A percentile compares a stretch with the other conserved stretches of the same genome.
Evolutionary conservation across 2,888 invertebrate genomes (phyloP).

Genomic region (Clivina fossor): DNA sequence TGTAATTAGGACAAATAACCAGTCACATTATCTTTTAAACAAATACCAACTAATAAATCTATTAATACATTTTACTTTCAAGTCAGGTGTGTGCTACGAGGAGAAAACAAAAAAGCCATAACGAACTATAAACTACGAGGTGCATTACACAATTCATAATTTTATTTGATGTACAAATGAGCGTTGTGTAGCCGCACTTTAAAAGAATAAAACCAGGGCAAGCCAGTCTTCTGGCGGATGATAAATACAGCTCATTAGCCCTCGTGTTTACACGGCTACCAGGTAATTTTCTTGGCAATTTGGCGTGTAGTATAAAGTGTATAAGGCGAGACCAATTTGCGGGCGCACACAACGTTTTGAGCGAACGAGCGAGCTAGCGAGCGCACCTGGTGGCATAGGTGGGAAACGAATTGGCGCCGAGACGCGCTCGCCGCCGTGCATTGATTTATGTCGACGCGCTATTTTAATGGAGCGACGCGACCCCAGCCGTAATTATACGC

Average conservation of each 20-base stretch:
- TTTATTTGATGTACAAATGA: not conserved
- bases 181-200: no score
- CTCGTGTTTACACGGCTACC: constrained; percentile 48
- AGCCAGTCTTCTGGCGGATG: no score
- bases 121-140: no score
- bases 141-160: no score
- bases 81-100: no score
- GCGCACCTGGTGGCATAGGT: constrained; percentile 15
- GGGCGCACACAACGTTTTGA: constrained; percentile 38
- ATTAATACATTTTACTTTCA: no score
- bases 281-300: constrained; percentile 53
- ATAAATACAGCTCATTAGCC: constrained; percentile 50
- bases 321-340: constrained; percentile 44
- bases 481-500: constrained; percentile 48
- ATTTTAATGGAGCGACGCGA: constrained; percentile 46
- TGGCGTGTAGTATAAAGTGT: constrained; percentile 44
- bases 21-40: no score
- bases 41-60: no score
- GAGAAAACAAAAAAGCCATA: no score
- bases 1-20: no score
- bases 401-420: constrained; percentile 26
- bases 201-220: no score
- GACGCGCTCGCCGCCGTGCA: constrained; percentile 39
- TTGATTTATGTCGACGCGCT: constrained; percentile 46
- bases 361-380: constrained; percentile 1